Evolutionary conservation across 2,113 vertebrate genomes (phyloP).

Genomic region (Rattus norvegicus): GRCr8 NC_086020.1:195859501-195860000

Average conservation of each 20-base stretch:
- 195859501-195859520: constrained; percentile 24
- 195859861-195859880: no score
- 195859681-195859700: neutral
- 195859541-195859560: neutral
- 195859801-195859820: neutral
- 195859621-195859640: neutral
- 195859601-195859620: neutral
- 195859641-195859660: neutral
- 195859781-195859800: constrained; percentile 32
- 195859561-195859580: neutral
- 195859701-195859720: neutral
- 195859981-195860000: neutral
- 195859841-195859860: no score
- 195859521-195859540: neutral
- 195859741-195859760: neutral
- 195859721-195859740: constrained; percentile 7
- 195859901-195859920: no score
- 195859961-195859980: no score
- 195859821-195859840: no score
- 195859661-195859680: neutral
- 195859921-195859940: no score
- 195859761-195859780: neutral
- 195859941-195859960: no score
- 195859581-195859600: neutral
- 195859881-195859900: no score